Percentiles rank a stretch among this genome's conserved stretches.
Evolutionary conservation across 2,888 invertebrate genomes (phyloP).

Genomic region (Corbicula japonica): DNA sequence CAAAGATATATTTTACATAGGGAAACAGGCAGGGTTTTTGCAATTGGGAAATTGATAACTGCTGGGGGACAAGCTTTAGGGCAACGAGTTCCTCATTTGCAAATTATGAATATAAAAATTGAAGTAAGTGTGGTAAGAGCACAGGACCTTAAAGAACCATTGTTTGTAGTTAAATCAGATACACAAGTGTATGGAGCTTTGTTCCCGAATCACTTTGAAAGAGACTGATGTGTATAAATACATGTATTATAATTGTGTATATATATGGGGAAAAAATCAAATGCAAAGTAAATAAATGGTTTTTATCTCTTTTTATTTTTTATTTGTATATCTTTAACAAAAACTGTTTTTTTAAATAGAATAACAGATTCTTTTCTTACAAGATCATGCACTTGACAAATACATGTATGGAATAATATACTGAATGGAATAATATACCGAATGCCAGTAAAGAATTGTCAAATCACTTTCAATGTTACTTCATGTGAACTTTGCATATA

Average conservation of each 20-base stretch:
- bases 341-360: background rate
- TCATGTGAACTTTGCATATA: no score
- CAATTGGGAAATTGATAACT: background rate
- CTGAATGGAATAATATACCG: no score
- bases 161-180: constrained; percentile 3
- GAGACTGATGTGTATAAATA: background rate
- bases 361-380: no score
- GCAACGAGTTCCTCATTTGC: background rate
- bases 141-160: background rate
- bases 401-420: constrained; percentile 6
- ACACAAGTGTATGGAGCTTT: background rate
- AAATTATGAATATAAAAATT: background rate
- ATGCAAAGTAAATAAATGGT: background rate
- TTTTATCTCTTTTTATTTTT: background rate
- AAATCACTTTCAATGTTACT: no score
- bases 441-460: no score
- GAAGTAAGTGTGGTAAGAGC: constrained; percentile 2
- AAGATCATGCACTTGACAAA: constrained; percentile 1
- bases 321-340: background rate
- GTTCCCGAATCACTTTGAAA: constrained; percentile 21
- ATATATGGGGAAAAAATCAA: background rate
- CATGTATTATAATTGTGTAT: background rate
- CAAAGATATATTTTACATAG: background rate
- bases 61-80: background rate
- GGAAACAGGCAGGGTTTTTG: constrained; percentile 1